Conservation (phyloP, 2,113 vertebrate species). For the Chaetorhynchus papuensis region DNA sequence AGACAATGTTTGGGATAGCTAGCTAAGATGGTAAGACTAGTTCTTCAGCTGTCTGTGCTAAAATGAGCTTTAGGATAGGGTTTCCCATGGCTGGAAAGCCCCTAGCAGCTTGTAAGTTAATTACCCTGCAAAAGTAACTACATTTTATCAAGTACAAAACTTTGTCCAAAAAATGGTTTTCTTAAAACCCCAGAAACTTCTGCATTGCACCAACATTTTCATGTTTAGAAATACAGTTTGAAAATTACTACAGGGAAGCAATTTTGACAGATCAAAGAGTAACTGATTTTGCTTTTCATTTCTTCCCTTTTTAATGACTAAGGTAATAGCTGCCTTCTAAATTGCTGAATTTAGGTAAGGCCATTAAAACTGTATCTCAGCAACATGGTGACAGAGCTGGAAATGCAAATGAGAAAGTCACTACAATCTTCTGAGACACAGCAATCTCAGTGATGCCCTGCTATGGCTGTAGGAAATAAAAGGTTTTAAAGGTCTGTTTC, state of each 20-base stretch:
- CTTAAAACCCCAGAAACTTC: not conserved
- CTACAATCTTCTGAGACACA: not conserved
- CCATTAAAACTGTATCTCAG: not conserved
- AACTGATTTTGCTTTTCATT: not conserved
- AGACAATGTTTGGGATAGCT: not conserved
- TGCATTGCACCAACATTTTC: not conserved
- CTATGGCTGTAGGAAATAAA: not conserved
- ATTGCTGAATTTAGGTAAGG: not conserved
- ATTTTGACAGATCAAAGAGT: not conserved
- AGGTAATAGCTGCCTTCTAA: not conserved
- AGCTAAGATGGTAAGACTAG: not conserved
- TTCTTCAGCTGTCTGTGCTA: conserved; percentile 31
- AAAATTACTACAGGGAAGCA: conserved; percentile 1
- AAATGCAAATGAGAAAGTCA: not conserved
- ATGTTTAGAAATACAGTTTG: not conserved
- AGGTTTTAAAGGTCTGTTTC: not conserved
- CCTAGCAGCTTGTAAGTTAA: not conserved
- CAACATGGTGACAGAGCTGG: not conserved
- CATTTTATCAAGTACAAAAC: not conserved
- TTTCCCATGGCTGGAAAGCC: conserved; percentile 18
- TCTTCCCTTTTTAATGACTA: not conserved
- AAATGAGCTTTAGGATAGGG: conserved; percentile 27
- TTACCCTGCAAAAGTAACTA: not conserved
- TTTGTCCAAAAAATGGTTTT: not conserved
- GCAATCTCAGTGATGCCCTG: not conserved